phyloP scores from a whole-genome alignment of 1,140 invertebrate genomes.

The Cyclargus thomasi region DNA sequence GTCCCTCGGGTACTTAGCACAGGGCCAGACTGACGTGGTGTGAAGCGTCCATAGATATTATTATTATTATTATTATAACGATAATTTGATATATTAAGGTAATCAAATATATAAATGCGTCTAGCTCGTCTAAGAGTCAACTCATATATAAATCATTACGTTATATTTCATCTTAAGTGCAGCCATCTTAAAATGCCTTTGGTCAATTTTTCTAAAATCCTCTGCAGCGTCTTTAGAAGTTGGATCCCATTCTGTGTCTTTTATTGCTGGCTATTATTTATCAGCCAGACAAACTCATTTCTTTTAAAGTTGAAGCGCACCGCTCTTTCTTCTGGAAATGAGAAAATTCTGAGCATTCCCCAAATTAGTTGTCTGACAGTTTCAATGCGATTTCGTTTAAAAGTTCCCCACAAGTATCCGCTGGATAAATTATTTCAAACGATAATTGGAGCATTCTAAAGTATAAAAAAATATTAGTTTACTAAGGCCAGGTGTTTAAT shows the following conservation, averaged over 20 bases:
- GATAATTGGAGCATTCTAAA: not conserved
- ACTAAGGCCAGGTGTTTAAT: too few relatives aligned
- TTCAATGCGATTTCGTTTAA: constrained; percentile 7
- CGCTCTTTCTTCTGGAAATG: constrained; percentile 15
- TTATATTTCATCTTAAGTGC: not conserved
- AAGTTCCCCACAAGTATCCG: not conserved
- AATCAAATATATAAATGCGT: too few relatives aligned
- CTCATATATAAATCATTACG: not conserved
- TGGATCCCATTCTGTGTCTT: constrained; percentile 18
- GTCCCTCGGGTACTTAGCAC: too few relatives aligned
- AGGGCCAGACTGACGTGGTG: too few relatives aligned
- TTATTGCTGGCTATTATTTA: constrained; percentile 24
- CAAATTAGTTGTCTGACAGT: constrained; percentile 6
- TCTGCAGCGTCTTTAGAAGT: constrained; percentile 15
- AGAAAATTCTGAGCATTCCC: constrained; percentile 20
- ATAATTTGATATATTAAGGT: too few relatives aligned
- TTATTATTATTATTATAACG: too few relatives aligned
- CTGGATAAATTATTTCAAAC: not conserved
- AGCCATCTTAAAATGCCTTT: not conserved
- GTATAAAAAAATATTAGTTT: not conserved
- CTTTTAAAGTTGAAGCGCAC: constrained; percentile 20
- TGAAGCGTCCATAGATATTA: too few relatives aligned
- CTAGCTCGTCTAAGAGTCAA: too few relatives aligned
- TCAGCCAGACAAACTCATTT: constrained; percentile 24
- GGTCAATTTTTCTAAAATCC: constrained; percentile 19